phyloP scores from a whole-genome alignment of 2,113 vertebrate species.

The Rhizomys pruinosus region DNA sequence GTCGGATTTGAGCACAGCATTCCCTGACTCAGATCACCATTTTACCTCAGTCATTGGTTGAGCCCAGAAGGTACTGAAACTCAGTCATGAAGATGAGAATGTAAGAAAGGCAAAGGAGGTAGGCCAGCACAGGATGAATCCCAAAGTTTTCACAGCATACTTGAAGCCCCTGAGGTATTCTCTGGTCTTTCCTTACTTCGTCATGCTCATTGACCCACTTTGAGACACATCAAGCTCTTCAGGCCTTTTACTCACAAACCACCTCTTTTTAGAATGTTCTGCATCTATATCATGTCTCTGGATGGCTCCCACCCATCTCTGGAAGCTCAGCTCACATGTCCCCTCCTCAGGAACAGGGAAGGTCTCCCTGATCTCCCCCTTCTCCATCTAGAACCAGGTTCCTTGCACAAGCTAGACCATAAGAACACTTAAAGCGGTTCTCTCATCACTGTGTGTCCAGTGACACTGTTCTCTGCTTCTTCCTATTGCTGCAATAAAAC shows the following conservation, averaged over 20 bases:
- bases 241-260: not conserved
- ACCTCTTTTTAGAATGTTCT: not conserved
- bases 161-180: not conserved
- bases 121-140: not conserved
- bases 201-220: not conserved
- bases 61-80: not conserved
- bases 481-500: too few relatives aligned
- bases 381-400: not conserved
- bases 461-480: too few relatives aligned
- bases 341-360: too few relatives aligned
- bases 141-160: not conserved
- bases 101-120: not conserved
- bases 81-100: not conserved
- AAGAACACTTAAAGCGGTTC: not conserved
- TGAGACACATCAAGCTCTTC: not conserved
- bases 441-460: not conserved
- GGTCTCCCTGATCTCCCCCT: not conserved
- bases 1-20: not conserved
- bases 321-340: not conserved
- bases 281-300: not conserved
- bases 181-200: not conserved
- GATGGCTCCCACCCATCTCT: not conserved
- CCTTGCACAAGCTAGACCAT: not conserved
- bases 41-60: not conserved
- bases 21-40: not conserved